A percentile compares a stretch with the other conserved stretches of the same genome.
Conservation (phyloP, 2,113 vertebrate genomes). For the Dendropsophus ebraccatus region DNA sequence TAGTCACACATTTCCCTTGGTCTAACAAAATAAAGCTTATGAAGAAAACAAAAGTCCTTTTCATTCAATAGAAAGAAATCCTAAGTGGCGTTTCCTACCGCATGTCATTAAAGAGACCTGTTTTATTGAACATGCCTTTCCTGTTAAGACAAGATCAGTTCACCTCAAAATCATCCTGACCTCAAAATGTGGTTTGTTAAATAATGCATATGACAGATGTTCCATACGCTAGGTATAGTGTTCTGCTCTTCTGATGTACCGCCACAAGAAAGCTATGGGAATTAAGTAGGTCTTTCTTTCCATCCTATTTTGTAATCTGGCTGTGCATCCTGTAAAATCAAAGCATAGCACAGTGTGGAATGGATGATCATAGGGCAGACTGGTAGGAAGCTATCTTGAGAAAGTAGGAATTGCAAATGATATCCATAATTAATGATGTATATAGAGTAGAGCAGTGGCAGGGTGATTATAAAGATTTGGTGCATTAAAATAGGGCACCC, state of each 20-base stretch:
- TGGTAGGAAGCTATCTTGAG: background rate
- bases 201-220: slow-evolving; percentile 3
- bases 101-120: background rate
- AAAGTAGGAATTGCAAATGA: background rate
- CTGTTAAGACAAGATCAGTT: background rate
- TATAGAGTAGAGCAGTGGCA: background rate
- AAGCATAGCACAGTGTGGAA: background rate
- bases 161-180: background rate
- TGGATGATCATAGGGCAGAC: background rate
- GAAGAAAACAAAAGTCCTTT: background rate
- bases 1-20: background rate
- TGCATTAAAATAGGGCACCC: background rate
- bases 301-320: background rate
- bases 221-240: background rate
- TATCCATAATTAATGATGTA: background rate
- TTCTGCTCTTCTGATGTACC: background rate
- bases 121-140: background rate
- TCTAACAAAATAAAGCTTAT: background rate
- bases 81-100: background rate
- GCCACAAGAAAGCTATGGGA: background rate
- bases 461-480: background rate
- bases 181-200: background rate
- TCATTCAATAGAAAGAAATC: background rate
- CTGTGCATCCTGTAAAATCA: background rate
- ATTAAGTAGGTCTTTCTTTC: background rate